Evolutionary conservation across 2,797 vertebrate species (phyloP).

Genomic region (Sandelia bainsii): DNA sequence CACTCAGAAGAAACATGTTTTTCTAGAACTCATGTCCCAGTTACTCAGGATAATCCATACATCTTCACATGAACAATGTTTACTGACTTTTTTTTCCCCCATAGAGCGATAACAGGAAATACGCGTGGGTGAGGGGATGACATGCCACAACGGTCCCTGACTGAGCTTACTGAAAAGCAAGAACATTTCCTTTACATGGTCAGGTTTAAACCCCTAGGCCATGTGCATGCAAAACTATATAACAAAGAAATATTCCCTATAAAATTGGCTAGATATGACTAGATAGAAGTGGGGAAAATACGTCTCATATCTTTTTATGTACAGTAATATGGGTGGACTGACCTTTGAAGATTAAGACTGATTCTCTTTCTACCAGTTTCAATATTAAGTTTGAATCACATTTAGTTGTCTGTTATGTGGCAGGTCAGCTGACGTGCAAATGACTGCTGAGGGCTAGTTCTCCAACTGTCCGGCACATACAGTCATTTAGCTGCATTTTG

Average conservation of each 20-base stretch:
- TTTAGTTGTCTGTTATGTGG: constrained; percentile 7
- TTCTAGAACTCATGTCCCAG: not conserved
- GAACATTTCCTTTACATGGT: constrained; percentile 12
- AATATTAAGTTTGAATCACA: constrained; percentile 4
- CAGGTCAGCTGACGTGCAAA: constrained; percentile 11
- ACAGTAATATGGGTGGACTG: not conserved
- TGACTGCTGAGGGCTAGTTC: constrained; percentile 24
- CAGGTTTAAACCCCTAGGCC: constrained; percentile 8
- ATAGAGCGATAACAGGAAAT: constrained; percentile 20
- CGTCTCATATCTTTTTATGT: not conserved
- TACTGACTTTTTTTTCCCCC: constrained; percentile 1
- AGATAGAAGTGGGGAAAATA: constrained; percentile 5
- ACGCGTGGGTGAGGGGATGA: not conserved
- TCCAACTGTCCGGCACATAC: constrained; percentile 13
- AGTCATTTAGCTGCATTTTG: constrained; percentile 29
- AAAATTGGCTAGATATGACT: not conserved
- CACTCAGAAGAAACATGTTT: not conserved
- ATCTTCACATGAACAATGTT: not conserved
- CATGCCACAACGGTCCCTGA: constrained; percentile 6
- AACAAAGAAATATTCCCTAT: constrained; percentile 5
- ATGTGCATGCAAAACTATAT: not conserved
- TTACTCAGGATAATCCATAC: constrained; percentile 1
- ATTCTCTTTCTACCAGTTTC: constrained; percentile 2
- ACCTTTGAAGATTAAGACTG: constrained; percentile 19
- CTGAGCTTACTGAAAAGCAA: not conserved